Evolutionary conservation across 2,888 invertebrate genomes (phyloP), one percentile per base, ranked within the genome.

Genomic region (Lamellibrachia columna): DNA sequence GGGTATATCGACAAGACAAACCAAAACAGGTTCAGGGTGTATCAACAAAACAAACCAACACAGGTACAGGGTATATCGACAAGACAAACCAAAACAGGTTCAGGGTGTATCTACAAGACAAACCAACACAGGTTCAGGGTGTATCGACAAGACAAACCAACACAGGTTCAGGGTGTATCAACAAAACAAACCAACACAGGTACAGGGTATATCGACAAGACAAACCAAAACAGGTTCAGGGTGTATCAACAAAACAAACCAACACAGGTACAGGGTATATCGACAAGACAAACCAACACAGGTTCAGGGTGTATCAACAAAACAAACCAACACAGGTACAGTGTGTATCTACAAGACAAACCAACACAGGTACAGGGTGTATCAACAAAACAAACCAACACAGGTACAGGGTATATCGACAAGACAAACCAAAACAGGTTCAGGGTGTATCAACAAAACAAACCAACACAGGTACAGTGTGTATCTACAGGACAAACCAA

Each of bases 211-310:
- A 60, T 15, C 60, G 0, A 60, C 60, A 60, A 60, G 1, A 60
- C 9, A 9, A 9, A 60, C 15, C 60, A 9, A 60, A 0, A 98
- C 94, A 98, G 97, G 96, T 98, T 98, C 92, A 98, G 95, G 6
- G 96, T 96, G 94, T 97, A 97, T 93, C 97, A 97, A 94, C 75
- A 75, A 75, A 2, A 55, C 98, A 98, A 92, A 60, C 60, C 60
- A 15, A 15, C 60, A 60, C 22, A 11, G 11, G 60, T 60, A 2
- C 60, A 3, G 40, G 40, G 40, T 40, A 0, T 40, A 40, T 40
- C 40, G 0, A 40, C 40, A 40, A 40, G 40, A 40, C 40, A 40
- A 40, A 40, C 40, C 22, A 11, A 60, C 60, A 60, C 60, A 60
- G 60, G 60, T 60, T 60, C 15, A 60, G 60, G 60, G 60, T 60